Conservation (phyloP, 2,113 vertebrate species). For the Stegostoma tigrinum region DNA sequence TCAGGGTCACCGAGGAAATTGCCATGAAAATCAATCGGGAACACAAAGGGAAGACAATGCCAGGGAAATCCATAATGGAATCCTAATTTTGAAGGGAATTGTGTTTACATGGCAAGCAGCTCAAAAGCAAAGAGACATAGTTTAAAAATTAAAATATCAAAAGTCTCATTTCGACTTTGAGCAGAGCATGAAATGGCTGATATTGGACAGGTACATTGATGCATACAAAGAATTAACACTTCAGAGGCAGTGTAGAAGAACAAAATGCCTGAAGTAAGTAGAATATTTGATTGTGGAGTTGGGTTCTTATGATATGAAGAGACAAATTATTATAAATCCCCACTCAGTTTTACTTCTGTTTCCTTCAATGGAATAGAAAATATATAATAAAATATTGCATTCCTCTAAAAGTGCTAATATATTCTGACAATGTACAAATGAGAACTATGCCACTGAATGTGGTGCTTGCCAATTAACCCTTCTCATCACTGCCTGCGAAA, state of each 20-base stretch:
- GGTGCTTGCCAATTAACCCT: not conserved
- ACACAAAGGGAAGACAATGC: not conserved
- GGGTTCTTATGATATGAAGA: too few relatives aligned
- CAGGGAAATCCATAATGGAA: not conserved
- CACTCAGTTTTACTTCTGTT: not conserved
- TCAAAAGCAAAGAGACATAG: not conserved
- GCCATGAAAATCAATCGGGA: not conserved
- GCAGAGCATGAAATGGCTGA: not conserved
- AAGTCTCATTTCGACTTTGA: not conserved
- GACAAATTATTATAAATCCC: not conserved
- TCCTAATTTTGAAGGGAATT: not conserved
- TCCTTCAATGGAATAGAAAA: not conserved
- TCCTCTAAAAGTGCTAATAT: not conserved
- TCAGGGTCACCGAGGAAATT: not conserved
- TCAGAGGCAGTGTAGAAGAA: too few relatives aligned
- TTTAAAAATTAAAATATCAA: not conserved
- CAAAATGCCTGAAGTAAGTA: too few relatives aligned
- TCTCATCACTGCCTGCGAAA: not conserved
- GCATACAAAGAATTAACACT: too few relatives aligned
- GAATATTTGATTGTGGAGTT: too few relatives aligned
- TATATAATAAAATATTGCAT: not conserved
- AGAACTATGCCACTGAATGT: not conserved
- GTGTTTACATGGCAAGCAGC: too few relatives aligned
- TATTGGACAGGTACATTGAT: not conserved
- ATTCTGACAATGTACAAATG: not conserved